A percentile compares a stretch with the other conserved stretches of the same genome.
Evolutionary conservation across 2,888 invertebrate species (phyloP).

Genomic region (Arrhopalites spinosus): DNA sequence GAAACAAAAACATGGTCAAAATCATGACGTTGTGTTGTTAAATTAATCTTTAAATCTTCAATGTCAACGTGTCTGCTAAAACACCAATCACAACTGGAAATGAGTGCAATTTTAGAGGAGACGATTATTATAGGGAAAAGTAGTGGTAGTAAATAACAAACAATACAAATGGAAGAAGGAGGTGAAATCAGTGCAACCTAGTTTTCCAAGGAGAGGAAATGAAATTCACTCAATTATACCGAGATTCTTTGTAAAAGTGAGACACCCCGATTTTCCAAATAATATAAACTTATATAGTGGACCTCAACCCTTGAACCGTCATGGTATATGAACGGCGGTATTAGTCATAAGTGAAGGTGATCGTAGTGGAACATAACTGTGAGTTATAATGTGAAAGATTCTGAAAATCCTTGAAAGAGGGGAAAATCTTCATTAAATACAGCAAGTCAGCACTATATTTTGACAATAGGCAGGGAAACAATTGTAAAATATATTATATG

Average conservation of each 20-base stretch:
- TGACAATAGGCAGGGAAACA: no score
- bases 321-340: not conserved
- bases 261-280: not conserved
- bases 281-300: not conserved
- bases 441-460: not conserved
- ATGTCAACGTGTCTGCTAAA: not conserved
- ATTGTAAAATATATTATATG: no score
- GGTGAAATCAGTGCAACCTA: constrained; percentile 20
- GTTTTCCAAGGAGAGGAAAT: constrained; percentile 10
- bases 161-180: not conserved
- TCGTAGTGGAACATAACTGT: not conserved
- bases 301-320: not conserved
- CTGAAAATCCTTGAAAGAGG: constrained; percentile 14
- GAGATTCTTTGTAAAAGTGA: not conserved
- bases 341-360: not conserved
- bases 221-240: not conserved
- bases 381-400: not conserved
- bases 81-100: not conserved
- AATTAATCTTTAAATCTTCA: constrained; percentile 3
- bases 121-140: no score
- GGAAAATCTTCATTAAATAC: constrained; percentile 23
- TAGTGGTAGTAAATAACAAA: no score
- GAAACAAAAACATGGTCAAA: not conserved
- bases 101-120: not conserved
- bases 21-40: not conserved